These are phyloP conservation scores for Hirtodrosophila trivittata DNA, from an alignment of 2,888 invertebrate genomes.

Conservation along the genomic window DNA sequence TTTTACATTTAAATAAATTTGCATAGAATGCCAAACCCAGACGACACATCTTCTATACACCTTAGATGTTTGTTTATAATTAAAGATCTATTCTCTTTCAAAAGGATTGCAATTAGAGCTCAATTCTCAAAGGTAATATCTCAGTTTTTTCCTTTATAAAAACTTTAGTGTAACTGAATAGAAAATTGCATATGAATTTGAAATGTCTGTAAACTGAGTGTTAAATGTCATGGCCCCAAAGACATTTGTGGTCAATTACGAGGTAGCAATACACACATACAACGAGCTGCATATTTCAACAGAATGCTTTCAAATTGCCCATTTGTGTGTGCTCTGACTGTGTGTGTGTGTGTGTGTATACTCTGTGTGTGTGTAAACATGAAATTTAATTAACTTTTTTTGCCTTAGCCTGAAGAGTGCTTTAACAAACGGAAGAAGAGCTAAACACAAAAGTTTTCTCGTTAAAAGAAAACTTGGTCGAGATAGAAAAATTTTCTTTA, in stretches of 20 bases:
- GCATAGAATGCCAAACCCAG: not conserved
- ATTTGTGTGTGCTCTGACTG: constrained; percentile 28
- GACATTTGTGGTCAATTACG: constrained; percentile 30
- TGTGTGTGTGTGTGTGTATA: constrained; percentile 12
- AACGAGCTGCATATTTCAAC: no score
- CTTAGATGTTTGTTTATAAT: no score
- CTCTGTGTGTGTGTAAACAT: constrained; percentile 57
- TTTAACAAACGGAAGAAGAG: constrained; percentile 42
- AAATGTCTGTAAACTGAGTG: no score
- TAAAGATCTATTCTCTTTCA: no score
- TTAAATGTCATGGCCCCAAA: no score
- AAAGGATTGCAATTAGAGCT: no score
- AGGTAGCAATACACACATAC: constrained; percentile 35
- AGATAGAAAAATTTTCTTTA: constrained; percentile 53
- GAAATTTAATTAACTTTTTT: constrained; percentile 75
- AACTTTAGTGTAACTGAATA: no score
- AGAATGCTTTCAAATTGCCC: no score
- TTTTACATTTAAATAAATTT: constrained; percentile 9
- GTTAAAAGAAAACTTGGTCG: constrained; percentile 73
- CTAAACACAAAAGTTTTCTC: constrained; percentile 74
- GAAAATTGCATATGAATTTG: no score
- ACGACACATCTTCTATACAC: no score
- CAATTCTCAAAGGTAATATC: no score
- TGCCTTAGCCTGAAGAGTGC: constrained; percentile 16
- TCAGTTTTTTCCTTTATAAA: no score